Conservation (phyloP, 2,888 invertebrate species). For the Koerneria pararmatus region DNA sequence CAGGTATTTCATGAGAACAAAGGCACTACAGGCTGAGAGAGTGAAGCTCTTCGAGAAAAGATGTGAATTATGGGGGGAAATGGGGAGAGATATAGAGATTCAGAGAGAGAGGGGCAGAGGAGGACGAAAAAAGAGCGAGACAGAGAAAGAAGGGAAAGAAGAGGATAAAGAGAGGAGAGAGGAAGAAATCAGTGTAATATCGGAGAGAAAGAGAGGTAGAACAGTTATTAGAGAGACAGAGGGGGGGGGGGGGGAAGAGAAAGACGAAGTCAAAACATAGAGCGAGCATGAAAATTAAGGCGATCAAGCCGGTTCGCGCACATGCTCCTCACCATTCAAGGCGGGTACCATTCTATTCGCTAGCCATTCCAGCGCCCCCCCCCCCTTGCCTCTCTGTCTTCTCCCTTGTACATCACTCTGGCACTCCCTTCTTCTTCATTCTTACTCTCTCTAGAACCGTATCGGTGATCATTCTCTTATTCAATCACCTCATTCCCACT, state of each 20-base stretch:
- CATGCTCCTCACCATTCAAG: no score
- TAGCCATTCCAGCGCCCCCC: no score
- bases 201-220: background rate
- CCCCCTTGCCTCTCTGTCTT: no score
- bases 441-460: no score
- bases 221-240: background rate
- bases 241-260: background rate
- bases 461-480: no score
- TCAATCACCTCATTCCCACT: no score
- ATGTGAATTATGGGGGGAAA: background rate
- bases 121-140: background rate
- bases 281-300: no score
- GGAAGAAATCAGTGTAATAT: background rate
- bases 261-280: no score
- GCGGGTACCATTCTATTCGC: no score
- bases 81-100: background rate
- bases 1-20: constrained; percentile 2
- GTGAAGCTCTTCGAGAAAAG: background rate
- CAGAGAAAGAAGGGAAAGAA: background rate
- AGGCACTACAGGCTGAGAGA: background rate
- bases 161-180: background rate
- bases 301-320: no score
- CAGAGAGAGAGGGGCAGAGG: background rate
- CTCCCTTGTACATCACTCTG: no score
- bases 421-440: no score